Conservation (phyloP, 1,140 invertebrate genomes). For the Diabrotica virgifera region DNA sequence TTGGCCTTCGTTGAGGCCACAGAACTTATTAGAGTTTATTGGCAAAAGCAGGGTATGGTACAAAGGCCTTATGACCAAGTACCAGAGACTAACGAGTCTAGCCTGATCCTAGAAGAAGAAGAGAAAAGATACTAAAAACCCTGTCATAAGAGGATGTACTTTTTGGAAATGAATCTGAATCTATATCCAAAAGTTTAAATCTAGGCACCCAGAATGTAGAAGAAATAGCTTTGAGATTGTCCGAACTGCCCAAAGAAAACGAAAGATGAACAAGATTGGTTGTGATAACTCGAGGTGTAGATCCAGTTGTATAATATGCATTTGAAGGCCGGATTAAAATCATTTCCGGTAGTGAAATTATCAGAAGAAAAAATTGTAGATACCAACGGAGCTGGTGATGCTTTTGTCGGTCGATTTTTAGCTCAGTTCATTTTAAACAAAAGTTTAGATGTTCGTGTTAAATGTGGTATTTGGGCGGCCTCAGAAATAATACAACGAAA, state of each 20-base stretch:
- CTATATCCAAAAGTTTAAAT: slow-evolving; percentile 77
- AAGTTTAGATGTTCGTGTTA: slow-evolving; percentile 73
- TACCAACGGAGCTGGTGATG: slow-evolving; percentile 98
- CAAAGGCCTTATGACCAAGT: too few relatives aligned
- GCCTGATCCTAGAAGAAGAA: too few relatives aligned
- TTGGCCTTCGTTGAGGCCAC: too few relatives aligned
- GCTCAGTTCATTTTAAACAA: slow-evolving; percentile 82
- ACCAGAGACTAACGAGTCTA: too few relatives aligned
- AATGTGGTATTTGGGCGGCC: slow-evolving; percentile 87
- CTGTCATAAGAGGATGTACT: slow-evolving; percentile 94
- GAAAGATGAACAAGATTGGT: slow-evolving; percentile 67
- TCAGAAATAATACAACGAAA: slow-evolving; percentile 79
- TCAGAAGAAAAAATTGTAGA: slow-evolving; percentile 81
- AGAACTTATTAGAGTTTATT: too few relatives aligned
- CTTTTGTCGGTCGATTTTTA: slow-evolving; percentile 95
- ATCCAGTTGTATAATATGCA: slow-evolving; percentile 83
- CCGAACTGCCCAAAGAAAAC: slow-evolving; percentile 75
- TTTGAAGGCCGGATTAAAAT: slow-evolving; percentile 63
- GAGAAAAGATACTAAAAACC: too few relatives aligned
- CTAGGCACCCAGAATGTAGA: slow-evolving; percentile 71
- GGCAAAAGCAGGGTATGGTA: too few relatives aligned
- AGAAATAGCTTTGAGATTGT: slow-evolving; percentile 82
- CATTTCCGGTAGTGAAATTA: slow-evolving; percentile 74
- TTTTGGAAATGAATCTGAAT: slow-evolving; percentile 90
- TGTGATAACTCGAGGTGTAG: slow-evolving; percentile 88